Base-by-base conservation (phyloP, 2,888 invertebrate genomes). In the Mechanitis mazaeus region DNA sequence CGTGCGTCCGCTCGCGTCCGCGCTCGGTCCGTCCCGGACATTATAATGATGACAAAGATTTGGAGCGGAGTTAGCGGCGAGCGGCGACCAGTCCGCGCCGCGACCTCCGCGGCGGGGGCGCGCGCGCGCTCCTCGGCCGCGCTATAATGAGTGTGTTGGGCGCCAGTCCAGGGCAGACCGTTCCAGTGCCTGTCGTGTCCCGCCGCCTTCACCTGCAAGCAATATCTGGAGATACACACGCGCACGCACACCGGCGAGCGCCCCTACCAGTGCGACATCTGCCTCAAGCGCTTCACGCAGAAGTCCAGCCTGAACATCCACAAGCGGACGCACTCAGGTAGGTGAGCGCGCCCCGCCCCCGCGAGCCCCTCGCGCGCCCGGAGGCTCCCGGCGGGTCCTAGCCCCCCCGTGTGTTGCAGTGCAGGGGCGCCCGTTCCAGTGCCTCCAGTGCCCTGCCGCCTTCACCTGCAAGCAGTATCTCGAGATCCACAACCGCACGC, bases 251-350 rank as follows among this genome's bases (percentile, higher is more conserved):
- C 90, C 63, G 90, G 90, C 75, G 91, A 91, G 87, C 90, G 91
- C 64, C 91, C 91, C 64, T 91, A 91, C 85, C 90, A 94, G 85
- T 95, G 95, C 85, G 94, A 94, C 85, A 91, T 94, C 79, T 95
- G 95, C 85, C 91, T 93, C 78, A 95, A 95, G 89, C 92, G 94
- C 79, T 95, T 95, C 90, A 94, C 95, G 68, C 95, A 95, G 90
- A 95, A 95, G 84, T 94, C 94, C 79, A 95, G 94, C 83, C 91
- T 95, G 75, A 95, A 95, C 89, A 95, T 94, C 71, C 95, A 95
- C 91, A 94, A 94, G 82, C 92, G 95, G 78, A 94, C 94, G 71
- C 95, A 95, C 83, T 94, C 94, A 77, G 91, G 91, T 91, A 89
- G 73, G 87, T 84, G 20, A 20, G 68, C 67, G 69, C 79, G 79